phyloP scores from a whole-genome alignment of 2,888 invertebrate genomes.

The Boloria selene region DNA sequence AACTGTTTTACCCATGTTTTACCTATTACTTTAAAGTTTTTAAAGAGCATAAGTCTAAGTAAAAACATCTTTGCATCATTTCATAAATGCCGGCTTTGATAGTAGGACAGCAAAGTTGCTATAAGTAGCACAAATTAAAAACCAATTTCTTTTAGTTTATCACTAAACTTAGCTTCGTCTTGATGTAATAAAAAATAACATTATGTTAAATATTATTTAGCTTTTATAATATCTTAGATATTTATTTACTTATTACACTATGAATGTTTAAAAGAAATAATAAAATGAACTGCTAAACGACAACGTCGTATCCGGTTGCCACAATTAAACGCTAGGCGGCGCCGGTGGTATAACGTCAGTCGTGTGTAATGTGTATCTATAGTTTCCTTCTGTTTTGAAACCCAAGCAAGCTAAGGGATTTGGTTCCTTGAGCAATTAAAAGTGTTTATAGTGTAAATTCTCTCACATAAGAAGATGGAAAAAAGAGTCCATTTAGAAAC shows the following conservation, averaged over 20 bases:
- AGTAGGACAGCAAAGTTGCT: conserved; percentile 27
- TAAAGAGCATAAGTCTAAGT: not conserved
- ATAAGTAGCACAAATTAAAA: conserved; percentile 16
- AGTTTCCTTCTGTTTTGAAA: conserved; percentile 84
- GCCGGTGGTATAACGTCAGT: conserved; percentile 77
- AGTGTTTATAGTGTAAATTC: conserved; percentile 64
- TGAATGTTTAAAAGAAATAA: conserved; percentile 22
- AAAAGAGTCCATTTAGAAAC: conserved; percentile 97
- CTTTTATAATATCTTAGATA: not conserved
- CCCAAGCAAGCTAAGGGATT: conserved; percentile 82
- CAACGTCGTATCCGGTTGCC: conserved; percentile 60
- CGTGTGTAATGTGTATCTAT: conserved; percentile 73
- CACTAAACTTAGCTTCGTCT: not conserved
- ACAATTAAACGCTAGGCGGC: conserved; percentile 68
- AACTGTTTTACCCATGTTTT: too few relatives aligned
- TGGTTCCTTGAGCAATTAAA: conserved; percentile 71
- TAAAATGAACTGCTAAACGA: conserved; percentile 50
- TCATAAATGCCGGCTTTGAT: conserved; percentile 27
- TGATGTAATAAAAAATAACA: not conserved
- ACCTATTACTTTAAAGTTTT: too few relatives aligned
- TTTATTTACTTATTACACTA: conserved; percentile 1
- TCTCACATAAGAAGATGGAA: conserved; percentile 86
- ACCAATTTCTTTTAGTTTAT: conserved; percentile 19
- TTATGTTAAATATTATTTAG: not conserved
- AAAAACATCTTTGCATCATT: conserved; percentile 1